Evolutionary conservation across 92 coral and sea anemone species (phyloP).

Genomic region (Phenganax stokvisi): DNA sequence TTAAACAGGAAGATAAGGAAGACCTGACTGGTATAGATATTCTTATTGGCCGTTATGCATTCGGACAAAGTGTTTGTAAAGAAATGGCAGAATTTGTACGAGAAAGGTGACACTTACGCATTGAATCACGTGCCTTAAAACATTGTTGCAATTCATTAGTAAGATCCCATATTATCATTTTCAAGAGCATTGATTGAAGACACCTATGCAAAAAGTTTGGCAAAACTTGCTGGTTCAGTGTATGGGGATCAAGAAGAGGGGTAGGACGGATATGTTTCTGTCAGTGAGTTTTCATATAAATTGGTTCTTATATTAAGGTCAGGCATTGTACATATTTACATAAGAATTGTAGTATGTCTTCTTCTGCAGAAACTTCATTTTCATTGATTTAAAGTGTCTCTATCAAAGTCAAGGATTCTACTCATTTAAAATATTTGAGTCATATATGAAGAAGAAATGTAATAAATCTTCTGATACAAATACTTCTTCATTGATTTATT

Average conservation of each 20-base stretch:
- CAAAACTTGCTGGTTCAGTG: constrained; percentile 32
- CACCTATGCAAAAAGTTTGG: constrained; percentile 37
- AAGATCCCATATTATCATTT: neutral
- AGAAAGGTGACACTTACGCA: constrained; percentile 6
- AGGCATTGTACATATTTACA: too few relatives aligned
- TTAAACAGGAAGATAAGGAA: constrained; percentile 25
- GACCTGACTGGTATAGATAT: constrained; percentile 30
- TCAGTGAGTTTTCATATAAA: too few relatives aligned
- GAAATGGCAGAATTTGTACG: constrained; percentile 41
- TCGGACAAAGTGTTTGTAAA: constrained; percentile 19
- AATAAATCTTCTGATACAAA: too few relatives aligned
- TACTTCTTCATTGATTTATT: too few relatives aligned
- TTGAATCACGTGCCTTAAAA: neutral
- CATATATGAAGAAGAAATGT: too few relatives aligned
- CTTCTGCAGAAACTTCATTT: too few relatives aligned
- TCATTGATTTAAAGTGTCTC: too few relatives aligned
- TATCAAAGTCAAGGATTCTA: too few relatives aligned
- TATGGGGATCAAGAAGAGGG: constrained; percentile 38
- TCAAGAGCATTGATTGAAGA: constrained; percentile 35
- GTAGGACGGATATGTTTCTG: neutral
- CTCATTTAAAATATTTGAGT: too few relatives aligned
- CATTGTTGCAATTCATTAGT: neutral
- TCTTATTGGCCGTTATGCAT: constrained; percentile 27
- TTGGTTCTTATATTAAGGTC: too few relatives aligned
- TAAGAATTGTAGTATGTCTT: too few relatives aligned